A percentile compares a stretch with the other conserved stretches of the same genome.
Conservation (phyloP, 2,888 invertebrate genomes). For the Drosophila nr. medialis region DNA sequence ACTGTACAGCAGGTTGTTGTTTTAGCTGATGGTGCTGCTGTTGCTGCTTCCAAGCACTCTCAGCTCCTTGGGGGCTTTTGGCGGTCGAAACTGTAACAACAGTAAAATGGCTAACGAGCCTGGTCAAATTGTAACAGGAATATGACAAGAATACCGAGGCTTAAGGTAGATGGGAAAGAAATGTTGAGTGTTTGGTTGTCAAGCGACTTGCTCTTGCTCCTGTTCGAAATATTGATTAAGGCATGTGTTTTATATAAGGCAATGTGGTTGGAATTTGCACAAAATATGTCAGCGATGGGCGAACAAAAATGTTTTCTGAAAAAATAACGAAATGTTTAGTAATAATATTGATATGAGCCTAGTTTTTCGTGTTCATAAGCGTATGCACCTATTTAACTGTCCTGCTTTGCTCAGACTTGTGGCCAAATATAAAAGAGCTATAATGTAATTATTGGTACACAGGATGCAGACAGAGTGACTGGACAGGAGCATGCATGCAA, state of each 20-base stretch:
- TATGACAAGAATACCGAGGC: conserved; percentile 7
- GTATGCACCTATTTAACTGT: neutral
- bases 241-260: conserved; percentile 17
- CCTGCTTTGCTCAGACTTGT: neutral
- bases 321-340: neutral
- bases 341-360: neutral
- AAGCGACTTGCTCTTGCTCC: conserved; percentile 8
- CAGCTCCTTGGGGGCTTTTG: conserved; percentile 59
- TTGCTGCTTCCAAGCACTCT: conserved; percentile 28
- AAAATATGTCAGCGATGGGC: neutral
- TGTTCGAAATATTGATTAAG: conserved; percentile 1
- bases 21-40: conserved; percentile 27
- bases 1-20: conserved; percentile 40
- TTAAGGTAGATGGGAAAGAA: neutral
- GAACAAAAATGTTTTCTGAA: neutral
- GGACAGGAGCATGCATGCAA: conserved; percentile 1
- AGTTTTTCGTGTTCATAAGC: neutral
- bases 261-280: neutral
- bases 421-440: conserved; percentile 44
- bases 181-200: conserved; percentile 12
- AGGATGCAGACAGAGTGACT: conserved; percentile 44
- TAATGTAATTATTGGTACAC: conserved; percentile 41
- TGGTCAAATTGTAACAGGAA: conserved; percentile 39
- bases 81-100: conserved; percentile 43
- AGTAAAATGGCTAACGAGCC: conserved; percentile 55